Base-by-base conservation (phyloP, 2,797 vertebrate genomes). In the Karalla daura region DNA sequence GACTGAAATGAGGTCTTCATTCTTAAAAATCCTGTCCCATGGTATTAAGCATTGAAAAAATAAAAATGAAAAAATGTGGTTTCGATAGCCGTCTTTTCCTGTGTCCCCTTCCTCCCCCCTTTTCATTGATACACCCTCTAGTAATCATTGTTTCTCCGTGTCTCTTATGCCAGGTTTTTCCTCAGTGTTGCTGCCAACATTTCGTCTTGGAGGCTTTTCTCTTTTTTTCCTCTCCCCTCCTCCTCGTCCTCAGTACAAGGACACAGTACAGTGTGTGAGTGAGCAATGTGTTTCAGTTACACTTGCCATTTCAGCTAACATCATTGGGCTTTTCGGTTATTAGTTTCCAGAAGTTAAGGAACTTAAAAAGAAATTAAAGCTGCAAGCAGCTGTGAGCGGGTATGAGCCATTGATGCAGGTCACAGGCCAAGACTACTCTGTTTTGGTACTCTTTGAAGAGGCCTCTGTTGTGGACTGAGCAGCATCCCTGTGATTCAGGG, bases 41-140 rank as follows among this genome's bases (percentile, higher is more conserved):
- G 94, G 92, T 97, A 96, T 96, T 96, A 93, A 95, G 94, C 95
- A 95, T 94, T 92, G 91, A 93, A 94, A 91, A 94, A 92, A 93
- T 90, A 94, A 93, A 91, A 87, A 76, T 67, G 56, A 84, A 86
- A 91, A 87, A 89, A 79, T 70, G 78, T 80, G 75, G 65, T 84
- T 77, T 87, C 82, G 64, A 89, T 80, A 74, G 78, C 81, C 0
- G 58, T 87, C 74, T 79, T 67, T 82, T 86, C 62, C 58, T 67
- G 66, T 64, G 9, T 87, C 62, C 77, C 55, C 56, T 49, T 43
- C 41, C 65, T 78, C 55, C 56, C 51, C 45, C 41, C 65, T n/a
- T n/a, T n/a, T 78, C 25, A 62, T 5, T 20, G 21, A 52, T 32
- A 11, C 65, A 32, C 25, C 11, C 27, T 65, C 25, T 23, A 20